Evolutionary conservation across 2,113 vertebrate genomes (phyloP).

Genomic region (Oreochromis aureus): DNA sequence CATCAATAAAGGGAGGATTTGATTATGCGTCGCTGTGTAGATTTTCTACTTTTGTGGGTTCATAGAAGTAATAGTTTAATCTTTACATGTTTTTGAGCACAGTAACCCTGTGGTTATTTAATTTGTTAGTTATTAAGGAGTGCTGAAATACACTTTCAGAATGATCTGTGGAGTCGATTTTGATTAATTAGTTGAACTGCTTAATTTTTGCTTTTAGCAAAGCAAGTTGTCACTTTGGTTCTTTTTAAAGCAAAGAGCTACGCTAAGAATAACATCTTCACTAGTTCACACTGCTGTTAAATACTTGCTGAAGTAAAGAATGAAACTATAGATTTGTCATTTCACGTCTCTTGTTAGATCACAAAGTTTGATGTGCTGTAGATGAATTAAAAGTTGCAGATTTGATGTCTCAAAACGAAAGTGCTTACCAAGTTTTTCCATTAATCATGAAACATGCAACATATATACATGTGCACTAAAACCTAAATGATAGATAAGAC

Average conservation of each 20-base stretch:
- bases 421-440: neutral
- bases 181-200: neutral
- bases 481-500: neutral
- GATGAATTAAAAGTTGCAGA: neutral
- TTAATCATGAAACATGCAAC: neutral
- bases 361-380: neutral
- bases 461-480: neutral
- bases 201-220: neutral
- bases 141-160: neutral
- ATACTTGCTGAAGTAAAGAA: neutral
- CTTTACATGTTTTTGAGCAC: neutral
- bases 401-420: neutral
- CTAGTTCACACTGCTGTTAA: neutral
- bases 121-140: neutral
- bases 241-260: neutral
- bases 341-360: neutral
- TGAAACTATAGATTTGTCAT: neutral
- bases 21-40: neutral
- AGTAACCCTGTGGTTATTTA: neutral
- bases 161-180: neutral
- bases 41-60: neutral
- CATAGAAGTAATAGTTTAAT: neutral
- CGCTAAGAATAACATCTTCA: neutral
- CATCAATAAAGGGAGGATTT: slow-evolving; percentile 12
- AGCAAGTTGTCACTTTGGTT: neutral